Percentiles rank a stretch among this genome's conserved stretches.
These are phyloP conservation scores for Cliona cf. orientalis DNA, from an alignment of 37 sponge, comb jelly and placozoan genomes.

Conservation along the genomic window DNA sequence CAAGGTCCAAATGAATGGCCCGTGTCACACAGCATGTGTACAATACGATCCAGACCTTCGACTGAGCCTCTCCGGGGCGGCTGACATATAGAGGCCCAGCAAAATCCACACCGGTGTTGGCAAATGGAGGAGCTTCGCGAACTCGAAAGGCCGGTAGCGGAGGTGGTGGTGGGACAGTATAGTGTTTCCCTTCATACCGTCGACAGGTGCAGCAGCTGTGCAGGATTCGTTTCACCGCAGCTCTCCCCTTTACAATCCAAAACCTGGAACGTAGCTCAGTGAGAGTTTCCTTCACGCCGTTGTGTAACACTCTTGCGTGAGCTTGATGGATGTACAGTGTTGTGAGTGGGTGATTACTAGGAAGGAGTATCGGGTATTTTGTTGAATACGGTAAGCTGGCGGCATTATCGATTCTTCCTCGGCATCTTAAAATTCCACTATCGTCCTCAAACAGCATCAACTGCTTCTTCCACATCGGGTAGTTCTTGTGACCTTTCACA, in stretches of 20 bases:
- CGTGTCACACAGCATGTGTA: constrained; percentile 52
- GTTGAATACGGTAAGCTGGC: constrained; percentile 6
- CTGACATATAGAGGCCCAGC: constrained; percentile 39
- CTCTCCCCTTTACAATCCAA: constrained; percentile 40
- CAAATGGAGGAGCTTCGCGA: constrained; percentile 29
- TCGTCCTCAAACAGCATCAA: constrained; percentile 6
- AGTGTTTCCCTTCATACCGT: constrained; percentile 11
- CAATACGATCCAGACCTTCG: constrained; percentile 44
- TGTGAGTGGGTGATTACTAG: constrained; percentile 12
- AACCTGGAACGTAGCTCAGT: constrained; percentile 29
- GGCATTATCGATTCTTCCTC: constrained; percentile 14
- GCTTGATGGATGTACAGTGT: constrained; percentile 4
- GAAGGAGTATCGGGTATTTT: not conserved
- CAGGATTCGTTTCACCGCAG: constrained; percentile 17
- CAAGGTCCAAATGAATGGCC: constrained; percentile 54
- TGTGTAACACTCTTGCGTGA: constrained; percentile 24
- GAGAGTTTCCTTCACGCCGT: constrained; percentile 34
- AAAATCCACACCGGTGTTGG: constrained; percentile 33
- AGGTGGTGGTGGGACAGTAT: constrained; percentile 25
- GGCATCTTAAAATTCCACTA: not conserved
- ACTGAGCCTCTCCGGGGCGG: not conserved
- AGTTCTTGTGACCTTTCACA: not conserved
- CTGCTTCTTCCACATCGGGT: constrained; percentile 8
- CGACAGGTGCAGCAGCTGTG: constrained; percentile 25
- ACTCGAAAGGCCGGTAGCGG: constrained; percentile 45